phyloP scores from a whole-genome alignment of 2,113 vertebrate genomes.

The Hippocampus mohnikei region DNA sequence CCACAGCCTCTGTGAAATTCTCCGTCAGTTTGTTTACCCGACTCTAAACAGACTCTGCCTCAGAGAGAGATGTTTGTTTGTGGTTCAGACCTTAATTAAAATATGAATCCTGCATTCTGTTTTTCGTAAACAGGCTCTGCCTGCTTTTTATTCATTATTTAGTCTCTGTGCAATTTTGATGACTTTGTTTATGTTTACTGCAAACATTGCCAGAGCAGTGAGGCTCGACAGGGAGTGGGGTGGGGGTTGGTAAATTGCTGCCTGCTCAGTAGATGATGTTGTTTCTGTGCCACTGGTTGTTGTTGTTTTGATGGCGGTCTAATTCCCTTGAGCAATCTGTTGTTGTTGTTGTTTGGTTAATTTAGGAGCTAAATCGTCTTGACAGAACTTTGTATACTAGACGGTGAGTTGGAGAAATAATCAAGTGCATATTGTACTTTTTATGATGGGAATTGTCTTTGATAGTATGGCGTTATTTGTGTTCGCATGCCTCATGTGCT shows the following conservation, averaged over 20 bases:
- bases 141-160: slow-evolving; percentile 74
- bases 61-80: slow-evolving; percentile 76
- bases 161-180: slow-evolving; percentile 75
- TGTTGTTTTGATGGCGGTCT: slow-evolving; percentile 46
- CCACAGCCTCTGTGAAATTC: slow-evolving; percentile 68
- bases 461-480: not conserved
- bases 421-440: not conserved
- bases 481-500: not conserved
- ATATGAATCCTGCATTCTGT: slow-evolving; percentile 74
- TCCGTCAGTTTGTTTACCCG: slow-evolving; percentile 72
- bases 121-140: slow-evolving; percentile 73
- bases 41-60: slow-evolving; percentile 68
- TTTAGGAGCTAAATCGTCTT: slow-evolving; percentile 40
- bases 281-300: slow-evolving; percentile 45
- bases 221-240: slow-evolving; percentile 49
- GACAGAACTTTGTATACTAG: slow-evolving; percentile 8
- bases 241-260: slow-evolving; percentile 59
- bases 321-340: slow-evolving; percentile 42
- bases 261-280: slow-evolving; percentile 52
- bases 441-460: not conserved
- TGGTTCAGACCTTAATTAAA: slow-evolving; percentile 76
- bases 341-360: slow-evolving; percentile 27
- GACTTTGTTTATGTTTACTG: slow-evolving; percentile 77
- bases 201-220: slow-evolving; percentile 68
- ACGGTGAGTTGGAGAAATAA: slow-evolving; percentile 16